Percentiles rank a stretch among this genome's conserved stretches.
Evolutionary conservation across 2,888 invertebrate genomes (phyloP).

Genomic region (Cenopis cana): DNA sequence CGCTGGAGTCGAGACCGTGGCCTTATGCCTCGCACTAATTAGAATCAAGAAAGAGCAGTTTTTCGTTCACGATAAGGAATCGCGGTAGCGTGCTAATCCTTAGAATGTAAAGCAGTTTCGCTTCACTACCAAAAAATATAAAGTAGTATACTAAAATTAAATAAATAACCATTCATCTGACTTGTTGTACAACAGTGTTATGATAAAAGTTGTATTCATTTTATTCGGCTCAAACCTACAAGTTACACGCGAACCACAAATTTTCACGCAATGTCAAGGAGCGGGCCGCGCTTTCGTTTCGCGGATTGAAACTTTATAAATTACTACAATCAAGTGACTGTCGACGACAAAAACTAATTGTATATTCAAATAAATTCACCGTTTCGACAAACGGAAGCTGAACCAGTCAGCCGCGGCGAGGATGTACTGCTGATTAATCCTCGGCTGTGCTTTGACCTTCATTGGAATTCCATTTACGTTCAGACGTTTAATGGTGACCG

Average conservation of each 20-base stretch:
- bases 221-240: neutral
- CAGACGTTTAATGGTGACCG: slow-evolving; percentile 51
- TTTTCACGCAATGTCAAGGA: neutral
- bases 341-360: slow-evolving; percentile 13
- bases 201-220: neutral
- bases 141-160: too few relatives aligned
- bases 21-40: too few relatives aligned
- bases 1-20: too few relatives aligned
- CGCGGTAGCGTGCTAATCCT: too few relatives aligned
- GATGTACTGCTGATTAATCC: slow-evolving; percentile 41
- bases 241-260: neutral
- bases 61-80: too few relatives aligned
- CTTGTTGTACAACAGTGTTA: neutral
- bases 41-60: too few relatives aligned
- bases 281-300: neutral
- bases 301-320: neutral
- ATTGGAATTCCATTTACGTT: slow-evolving; percentile 50
- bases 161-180: too few relatives aligned
- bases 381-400: slow-evolving; percentile 37
- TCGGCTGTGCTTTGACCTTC: slow-evolving; percentile 48
- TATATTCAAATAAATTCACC: slow-evolving; percentile 32
- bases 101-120: too few relatives aligned
- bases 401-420: slow-evolving; percentile 30
- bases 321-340: slow-evolving; percentile 9
- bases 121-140: too few relatives aligned